Evolutionary conservation across 1,140 invertebrate species (phyloP), one percentile per base, ranked within the genome.

Genomic region (Drosophila tani): DNA sequence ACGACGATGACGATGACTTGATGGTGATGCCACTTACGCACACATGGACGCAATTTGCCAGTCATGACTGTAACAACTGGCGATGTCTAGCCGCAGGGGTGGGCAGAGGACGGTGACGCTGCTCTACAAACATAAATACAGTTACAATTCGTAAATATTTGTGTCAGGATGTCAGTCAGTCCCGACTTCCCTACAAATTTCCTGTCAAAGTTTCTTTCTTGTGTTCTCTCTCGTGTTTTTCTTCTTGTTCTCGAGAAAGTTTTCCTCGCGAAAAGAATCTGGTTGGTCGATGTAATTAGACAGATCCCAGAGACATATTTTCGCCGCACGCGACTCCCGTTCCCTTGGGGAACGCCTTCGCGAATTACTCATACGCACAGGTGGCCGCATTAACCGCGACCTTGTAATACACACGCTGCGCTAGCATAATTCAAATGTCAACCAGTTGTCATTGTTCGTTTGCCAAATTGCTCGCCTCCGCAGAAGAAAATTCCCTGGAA

Each of bases 371-470:
- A 82, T 79, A 79, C 80, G 80, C 80, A 27, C 68, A 62, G 73
- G 77, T 85, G 77, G 56, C 53, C 45, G 15, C 49, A 27, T 17
- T 38, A 41, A 24, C 62, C 58, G 46, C 51, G 43, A 75, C 78
- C 77, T 77, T 77, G 75, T 68, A 53, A 69, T 63, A 66, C 65
- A 77, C 68, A 57, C 45, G 69, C 35, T 73, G 67, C n/a, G 45
- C 38, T 15, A 40, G 46, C 43, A 77, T 81, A 77, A 77, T 59
- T 85, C 78, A 84, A 81, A 77, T 74, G 81, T 84, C 78, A 74
- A 50, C 60, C 58, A 50, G 58, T 70, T 76, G 74, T 55, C 64
- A 47, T 77, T 68, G 57, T 57, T 81, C 67, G 68, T 59, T 73
- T 73, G 50, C 29, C 70, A 73, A 73, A 73, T 50, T 73, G 65